phyloP scores from a whole-genome alignment of 1,140 invertebrate species.

The Asbolus verrucosus region DNA sequence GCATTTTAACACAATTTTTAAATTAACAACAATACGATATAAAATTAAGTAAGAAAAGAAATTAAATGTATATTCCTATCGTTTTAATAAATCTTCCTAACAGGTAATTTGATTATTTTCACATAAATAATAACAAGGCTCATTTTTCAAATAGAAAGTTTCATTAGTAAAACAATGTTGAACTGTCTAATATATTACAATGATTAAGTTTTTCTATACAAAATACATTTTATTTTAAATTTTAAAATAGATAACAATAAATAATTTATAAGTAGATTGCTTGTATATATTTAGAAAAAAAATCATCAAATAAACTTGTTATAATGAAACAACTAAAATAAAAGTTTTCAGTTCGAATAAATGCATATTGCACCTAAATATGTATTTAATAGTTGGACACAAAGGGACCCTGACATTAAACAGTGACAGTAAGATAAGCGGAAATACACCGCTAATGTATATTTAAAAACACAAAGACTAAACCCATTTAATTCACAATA shows the following conservation, averaged over 20 bases:
- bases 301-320: no score
- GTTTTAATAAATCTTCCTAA: not conserved
- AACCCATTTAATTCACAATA: conserved; percentile 3
- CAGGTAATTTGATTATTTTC: conserved; percentile 6
- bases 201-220: conserved; percentile 9
- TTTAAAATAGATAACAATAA: no score
- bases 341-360: no score
- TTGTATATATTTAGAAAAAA: no score
- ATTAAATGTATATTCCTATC: conserved; percentile 1
- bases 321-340: no score
- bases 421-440: conserved; percentile 19
- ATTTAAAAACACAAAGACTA: conserved; percentile 16
- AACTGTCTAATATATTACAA: conserved; percentile 3
- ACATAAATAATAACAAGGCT: conserved; percentile 7
- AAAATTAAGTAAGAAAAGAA: conserved; percentile 18
- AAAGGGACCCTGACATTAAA: conserved; percentile 25
- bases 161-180: not conserved
- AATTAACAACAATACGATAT: conserved; percentile 16
- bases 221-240: conserved; percentile 1
- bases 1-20: conserved; percentile 32
- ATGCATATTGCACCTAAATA: not conserved
- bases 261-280: no score
- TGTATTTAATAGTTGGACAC: conserved; percentile 21
- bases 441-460: conserved; percentile 14
- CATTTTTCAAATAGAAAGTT: conserved; percentile 6